Evolutionary conservation across 1,140 invertebrate genomes (phyloP), one percentile per base, ranked within the genome.

Genomic region (Cryptotermes secundus): DNA sequence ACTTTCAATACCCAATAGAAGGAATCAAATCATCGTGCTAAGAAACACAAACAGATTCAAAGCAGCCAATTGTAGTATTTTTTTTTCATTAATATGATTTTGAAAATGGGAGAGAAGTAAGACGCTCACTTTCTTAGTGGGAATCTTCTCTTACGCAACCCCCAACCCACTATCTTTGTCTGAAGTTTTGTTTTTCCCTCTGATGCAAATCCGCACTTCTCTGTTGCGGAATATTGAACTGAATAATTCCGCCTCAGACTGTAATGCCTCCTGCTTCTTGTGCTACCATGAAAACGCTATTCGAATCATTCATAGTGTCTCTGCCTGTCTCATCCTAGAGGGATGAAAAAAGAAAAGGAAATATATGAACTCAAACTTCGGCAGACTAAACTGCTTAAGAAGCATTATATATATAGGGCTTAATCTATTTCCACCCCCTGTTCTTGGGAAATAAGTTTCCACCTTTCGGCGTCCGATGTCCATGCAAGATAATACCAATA

Each of bases 371-470:
- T 72, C 31, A 10, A 72, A 72, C 59, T 72, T 72, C n/a, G 26
- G 59, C 31, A 72, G 26, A n/a, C 59, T 72, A 3, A 72, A 72
- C 59, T 59, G 4, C 53, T 72, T 72, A 72, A 31, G 26, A 72
- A 72, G 59, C 14, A 72, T 72, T 72, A 72, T 72, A 59, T n/a
- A n/a, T n/a, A n/a, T 59, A 59, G 38, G 45, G 14, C 45, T 19
- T 72, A 72, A 59, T 59, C 53, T 72, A 72, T 72, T 72, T 72
- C 59, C 26, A 72, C 26, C n/a, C 59, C 59, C 59, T 31, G 59
- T 72, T n/a, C n/a, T n/a, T 72, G 31, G 59, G n/a, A 72, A 72
- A 72, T 72, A 72, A 72, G 59, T 6, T 72, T 72, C n/a, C 59
- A 72, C 59, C 59, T 72, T n/a, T 72, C 24, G 9, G 59, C n/a